Evolutionary conservation across 2,797 vertebrate genomes (phyloP), one percentile per base, ranked within the genome.

Genomic region (Anomalospiza imberbis): DNA sequence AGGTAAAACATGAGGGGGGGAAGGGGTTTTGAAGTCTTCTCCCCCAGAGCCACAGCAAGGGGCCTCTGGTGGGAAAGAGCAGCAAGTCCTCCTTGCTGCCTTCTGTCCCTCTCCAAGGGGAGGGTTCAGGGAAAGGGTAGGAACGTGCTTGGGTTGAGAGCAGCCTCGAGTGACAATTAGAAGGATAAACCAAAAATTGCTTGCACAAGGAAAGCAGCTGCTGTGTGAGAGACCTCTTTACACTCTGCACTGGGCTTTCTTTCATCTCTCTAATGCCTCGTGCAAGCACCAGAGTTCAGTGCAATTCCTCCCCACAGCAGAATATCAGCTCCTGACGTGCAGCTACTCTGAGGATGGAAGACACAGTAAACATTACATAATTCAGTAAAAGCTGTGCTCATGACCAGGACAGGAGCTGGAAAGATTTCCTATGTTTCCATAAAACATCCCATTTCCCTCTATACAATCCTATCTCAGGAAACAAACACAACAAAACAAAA

Each of bases 381-480:
- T 51, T 34, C 31, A 61, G 71, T 44, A 88, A 89, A 73, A 84
- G 71, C 88, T 34, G 51, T 50, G 53, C 24, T 75, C 88, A 45
- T 3, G 34, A 86, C 45, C 66, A 93, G 73, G 82, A 93, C 40
- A 85, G 50, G 79, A 92, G 85, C 74, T 93, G 85, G 73, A 89
- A 92, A 96, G 89, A 53, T 81, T 93, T 93, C 85, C 85, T 68
- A 68, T 34, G 54, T 95, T 95, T 92, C 92, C 88, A 81, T 63
- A 32, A 86, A 95, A 92, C 77, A 88, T 86, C 80, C 79, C 83
- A 93, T 79, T 97, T 97, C 96, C 95, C 88, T 92, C 95, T 73
- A 94, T 88, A 96, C 83, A 96, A 90, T 74, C 88, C 91, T 88
- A 76, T 79, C 73, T 53, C 93, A 90, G 95, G 85, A 97, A 96